Conservation (phyloP, 2,797 vertebrate genomes). For the Pteropus rufus region DNA sequence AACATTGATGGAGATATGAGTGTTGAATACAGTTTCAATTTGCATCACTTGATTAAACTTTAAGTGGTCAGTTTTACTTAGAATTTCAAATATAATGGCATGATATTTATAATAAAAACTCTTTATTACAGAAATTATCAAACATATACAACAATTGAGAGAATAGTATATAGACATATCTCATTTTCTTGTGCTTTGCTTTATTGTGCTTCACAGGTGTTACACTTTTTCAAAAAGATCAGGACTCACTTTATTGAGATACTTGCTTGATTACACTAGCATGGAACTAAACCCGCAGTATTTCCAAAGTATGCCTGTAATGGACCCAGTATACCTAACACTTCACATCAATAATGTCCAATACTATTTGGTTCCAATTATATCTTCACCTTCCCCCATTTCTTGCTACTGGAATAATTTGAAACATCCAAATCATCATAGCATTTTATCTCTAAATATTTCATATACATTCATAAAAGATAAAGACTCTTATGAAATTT, state of each 20-base stretch:
- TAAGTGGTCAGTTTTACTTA: not conserved
- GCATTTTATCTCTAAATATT: conserved; percentile 15
- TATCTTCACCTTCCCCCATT: not conserved
- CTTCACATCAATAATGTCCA: not conserved
- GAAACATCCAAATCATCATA: not conserved
- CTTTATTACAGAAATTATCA: not conserved
- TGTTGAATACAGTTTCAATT: conserved; percentile 32
- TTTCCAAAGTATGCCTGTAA: not conserved
- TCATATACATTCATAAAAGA: not conserved
- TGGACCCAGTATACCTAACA: not conserved
- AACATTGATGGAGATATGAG: not conserved
- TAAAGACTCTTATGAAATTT: not conserved
- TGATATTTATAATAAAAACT: not conserved
- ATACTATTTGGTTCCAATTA: not conserved
- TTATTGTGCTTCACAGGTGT: not conserved
- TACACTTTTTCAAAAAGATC: not conserved
- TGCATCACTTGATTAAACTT: not conserved
- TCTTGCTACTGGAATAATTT: conserved; percentile 1
- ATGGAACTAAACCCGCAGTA: not conserved
- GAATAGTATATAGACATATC: not conserved
- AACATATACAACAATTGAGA: not conserved
- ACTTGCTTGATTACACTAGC: not conserved
- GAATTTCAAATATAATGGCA: not conserved
- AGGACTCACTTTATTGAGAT: not conserved
- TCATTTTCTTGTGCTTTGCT: not conserved